Evolutionary conservation across 2,888 invertebrate species (phyloP).

Genomic region (Scaeva pyrastri): DNA sequence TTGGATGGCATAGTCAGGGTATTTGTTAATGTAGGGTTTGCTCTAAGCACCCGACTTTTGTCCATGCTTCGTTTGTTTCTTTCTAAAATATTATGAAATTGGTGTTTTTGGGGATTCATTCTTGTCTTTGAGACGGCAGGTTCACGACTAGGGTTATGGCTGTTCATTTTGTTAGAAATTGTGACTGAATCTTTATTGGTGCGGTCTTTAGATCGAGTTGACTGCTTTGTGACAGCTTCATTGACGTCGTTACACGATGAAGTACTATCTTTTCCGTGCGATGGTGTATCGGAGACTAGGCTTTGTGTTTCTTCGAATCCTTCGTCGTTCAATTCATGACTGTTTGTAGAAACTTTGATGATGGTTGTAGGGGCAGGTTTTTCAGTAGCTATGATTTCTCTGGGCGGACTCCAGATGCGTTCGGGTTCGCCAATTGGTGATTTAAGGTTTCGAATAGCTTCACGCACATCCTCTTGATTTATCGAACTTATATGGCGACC

Average conservation of each 20-base stretch:
- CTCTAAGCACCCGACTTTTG: conserved; percentile 77
- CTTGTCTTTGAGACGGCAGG: conserved; percentile 54
- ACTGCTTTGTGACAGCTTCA: conserved; percentile 79
- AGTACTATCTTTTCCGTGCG: conserved; percentile 89
- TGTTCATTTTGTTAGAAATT: conserved; percentile 42
- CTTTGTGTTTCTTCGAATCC: conserved; percentile 96
- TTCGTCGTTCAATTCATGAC: conserved; percentile 91
- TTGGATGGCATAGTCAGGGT: conserved; percentile 64
- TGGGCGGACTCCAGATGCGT: conserved; percentile 86
- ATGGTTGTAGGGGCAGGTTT: conserved; percentile 71
- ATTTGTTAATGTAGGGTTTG: conserved; percentile 44
- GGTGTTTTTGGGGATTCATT: conserved; percentile 77
- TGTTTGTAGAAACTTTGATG: conserved; percentile 78
- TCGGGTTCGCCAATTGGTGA: conserved; percentile 87
- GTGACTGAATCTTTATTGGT: conserved; percentile 76
- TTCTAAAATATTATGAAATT: conserved; percentile 78
- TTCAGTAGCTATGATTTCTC: conserved; percentile 79
- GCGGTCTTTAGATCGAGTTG: conserved; percentile 80
- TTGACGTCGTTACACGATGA: conserved; percentile 90
- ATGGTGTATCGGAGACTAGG: conserved; percentile 93
- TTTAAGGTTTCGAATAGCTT: conserved; percentile 88
- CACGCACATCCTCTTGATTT: conserved; percentile 89
- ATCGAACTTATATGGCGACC: conserved; percentile 89
- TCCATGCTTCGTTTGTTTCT: conserved; percentile 77
- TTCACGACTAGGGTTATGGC: conserved; percentile 64